A percentile compares a stretch with the other conserved stretches of the same genome.
Conservation (phyloP, 2,113 vertebrate species). For the Odontophorus gujanensis region DNA sequence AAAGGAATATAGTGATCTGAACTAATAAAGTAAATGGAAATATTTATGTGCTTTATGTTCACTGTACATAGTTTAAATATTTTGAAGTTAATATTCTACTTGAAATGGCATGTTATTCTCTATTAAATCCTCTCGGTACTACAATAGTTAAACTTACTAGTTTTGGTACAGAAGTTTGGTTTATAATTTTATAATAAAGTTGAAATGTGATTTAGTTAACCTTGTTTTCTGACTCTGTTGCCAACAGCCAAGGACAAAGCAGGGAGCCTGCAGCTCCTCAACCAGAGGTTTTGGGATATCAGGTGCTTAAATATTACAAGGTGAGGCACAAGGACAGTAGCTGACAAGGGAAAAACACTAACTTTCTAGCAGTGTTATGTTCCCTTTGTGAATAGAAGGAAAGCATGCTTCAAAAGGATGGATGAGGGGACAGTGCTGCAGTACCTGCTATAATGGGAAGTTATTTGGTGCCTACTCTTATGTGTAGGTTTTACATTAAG, state of each 20-base stretch:
- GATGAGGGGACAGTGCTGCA: neutral
- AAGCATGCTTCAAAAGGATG: neutral
- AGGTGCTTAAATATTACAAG: neutral
- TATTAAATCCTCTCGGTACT: conserved; percentile 66
- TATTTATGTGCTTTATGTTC: conserved; percentile 63
- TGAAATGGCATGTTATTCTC: conserved; percentile 60
- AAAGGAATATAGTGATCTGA: conserved; percentile 61
- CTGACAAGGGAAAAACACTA: neutral
- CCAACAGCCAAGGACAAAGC: neutral
- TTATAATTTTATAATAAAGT: conserved; percentile 87
- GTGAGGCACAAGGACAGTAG: neutral
- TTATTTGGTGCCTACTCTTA: neutral
- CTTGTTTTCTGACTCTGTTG: neutral
- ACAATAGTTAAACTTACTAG: conserved; percentile 43
- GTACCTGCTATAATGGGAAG: neutral
- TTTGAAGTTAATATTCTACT: conserved; percentile 67
- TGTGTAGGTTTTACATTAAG: too few species aligned
- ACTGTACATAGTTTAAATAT: conserved; percentile 61
- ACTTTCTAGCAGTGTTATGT: neutral
- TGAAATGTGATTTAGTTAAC: conserved; percentile 53
- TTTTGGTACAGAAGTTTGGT: conserved; percentile 79
- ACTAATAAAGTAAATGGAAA: conserved; percentile 63
- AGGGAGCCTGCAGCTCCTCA: neutral
- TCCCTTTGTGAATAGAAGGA: neutral
- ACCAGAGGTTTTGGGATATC: neutral